Base-by-base conservation (phyloP, 2,797 vertebrate species). In the Gymnoscopelus braueri region DNA sequence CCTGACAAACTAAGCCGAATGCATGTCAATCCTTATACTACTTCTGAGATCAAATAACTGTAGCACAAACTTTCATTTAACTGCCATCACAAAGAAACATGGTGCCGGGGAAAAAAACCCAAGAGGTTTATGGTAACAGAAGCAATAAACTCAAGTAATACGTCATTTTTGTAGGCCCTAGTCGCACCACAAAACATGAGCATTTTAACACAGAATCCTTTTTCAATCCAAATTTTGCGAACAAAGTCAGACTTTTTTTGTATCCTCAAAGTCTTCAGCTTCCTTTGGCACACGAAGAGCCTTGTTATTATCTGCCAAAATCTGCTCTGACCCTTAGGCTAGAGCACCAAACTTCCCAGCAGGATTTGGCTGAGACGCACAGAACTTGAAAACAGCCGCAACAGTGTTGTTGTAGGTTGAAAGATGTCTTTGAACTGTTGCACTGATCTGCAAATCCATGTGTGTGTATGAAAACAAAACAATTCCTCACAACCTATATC, bases 111-210 rank as follows among this genome's bases (percentile, higher is more conserved):
- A 44, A 44, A 8, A 44, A 44, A 44, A 44, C 9, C 9, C 3
- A 24, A 24, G n/a, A 79, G 6, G 59, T 80, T 85, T 74, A 78
- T 71, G 58, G 71, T 67, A 72, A 73, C 54, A 60, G 60, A 53
- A 13, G 64, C 65, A 74, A 68, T 83, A 84, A 84, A 84, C n/a
- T 49, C 69, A 52, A 76, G 26, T 39, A 82, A 85, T 47, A 55
- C 60, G 58, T 62, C 29, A 23, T 52, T 56, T 71, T 75, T 73
- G 62, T 24, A 58, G 69, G 63, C 60, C 69, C 24, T 5, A 60
- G 64, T 72, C 7, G 8, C 19, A 2, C 51, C 26, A 39, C 47
- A 61, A 69, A 71, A 72, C 67, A 19, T 48, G 64, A 75, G 52
- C 32, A 56, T 15, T 61, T 61, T 49, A 57, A 72, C 14, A 65